These are phyloP conservation scores for Seriola rivoliana DNA, from an alignment of 2,113 vertebrate genomes.

Conservation along the genomic window DNA sequence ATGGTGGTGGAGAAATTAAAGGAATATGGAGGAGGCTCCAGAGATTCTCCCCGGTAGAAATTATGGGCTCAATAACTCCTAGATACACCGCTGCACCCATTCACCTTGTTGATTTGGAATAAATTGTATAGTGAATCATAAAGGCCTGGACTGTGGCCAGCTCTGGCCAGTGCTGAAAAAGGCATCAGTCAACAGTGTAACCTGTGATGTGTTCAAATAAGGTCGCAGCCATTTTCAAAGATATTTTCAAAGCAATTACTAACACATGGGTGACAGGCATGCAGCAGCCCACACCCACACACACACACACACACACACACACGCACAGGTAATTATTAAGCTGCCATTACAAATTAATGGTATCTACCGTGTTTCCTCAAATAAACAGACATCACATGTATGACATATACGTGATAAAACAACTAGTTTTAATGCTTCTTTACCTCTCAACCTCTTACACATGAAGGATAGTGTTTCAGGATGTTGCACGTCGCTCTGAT, in stretches of 20 bases:
- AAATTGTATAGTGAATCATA: constrained; percentile 12
- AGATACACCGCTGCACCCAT: constrained; percentile 1
- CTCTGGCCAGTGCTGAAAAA: constrained; percentile 1
- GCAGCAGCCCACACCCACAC: constrained; percentile 11
- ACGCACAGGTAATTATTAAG: constrained; percentile 41
- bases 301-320: constrained; percentile 5
- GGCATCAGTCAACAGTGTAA: constrained; percentile 27
- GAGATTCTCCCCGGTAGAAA: constrained; percentile 11
- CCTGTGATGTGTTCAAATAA: constrained; percentile 49
- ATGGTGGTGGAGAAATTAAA: neutral
- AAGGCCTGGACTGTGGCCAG: constrained; percentile 3
- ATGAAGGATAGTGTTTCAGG: neutral
- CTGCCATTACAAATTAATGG: constrained; percentile 31
- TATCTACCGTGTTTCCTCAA: constrained; percentile 15
- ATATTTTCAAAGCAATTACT: constrained; percentile 36
- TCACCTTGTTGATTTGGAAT: constrained; percentile 22
- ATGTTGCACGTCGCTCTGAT: constrained; percentile 20
- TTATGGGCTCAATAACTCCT: constrained; percentile 23
- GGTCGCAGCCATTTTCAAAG: constrained; percentile 28
- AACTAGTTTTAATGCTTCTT: neutral
- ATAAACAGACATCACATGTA: neutral
- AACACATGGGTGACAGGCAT: constrained; percentile 9
- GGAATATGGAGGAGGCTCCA: constrained; percentile 9
- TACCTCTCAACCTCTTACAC: neutral
- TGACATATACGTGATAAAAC: neutral